Conservation (phyloP, 2,113 vertebrate species). For the Trichomycterus rosablanca region DNA sequence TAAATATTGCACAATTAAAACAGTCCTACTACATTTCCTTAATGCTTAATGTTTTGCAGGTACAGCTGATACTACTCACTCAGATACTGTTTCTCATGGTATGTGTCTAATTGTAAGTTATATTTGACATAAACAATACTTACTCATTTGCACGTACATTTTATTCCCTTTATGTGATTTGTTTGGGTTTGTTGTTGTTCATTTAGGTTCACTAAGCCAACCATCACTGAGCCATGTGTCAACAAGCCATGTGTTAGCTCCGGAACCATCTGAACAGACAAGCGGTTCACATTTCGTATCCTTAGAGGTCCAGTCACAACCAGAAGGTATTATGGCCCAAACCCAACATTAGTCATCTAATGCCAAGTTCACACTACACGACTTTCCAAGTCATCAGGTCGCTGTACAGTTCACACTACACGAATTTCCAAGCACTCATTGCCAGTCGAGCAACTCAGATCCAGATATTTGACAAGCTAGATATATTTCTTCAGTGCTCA, state of each 20-base stretch:
- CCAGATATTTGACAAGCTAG: too few relatives aligned
- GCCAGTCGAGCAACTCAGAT: too few relatives aligned
- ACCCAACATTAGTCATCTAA: not conserved
- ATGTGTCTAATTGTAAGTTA: slow-evolving; percentile 10
- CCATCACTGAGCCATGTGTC: slow-evolving; percentile 12
- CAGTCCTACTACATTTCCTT: not conserved
- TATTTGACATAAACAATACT: too few relatives aligned
- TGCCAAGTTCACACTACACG: too few relatives aligned
- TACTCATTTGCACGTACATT: too few relatives aligned
- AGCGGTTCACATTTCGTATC: slow-evolving; percentile 23
- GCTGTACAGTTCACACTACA: too few relatives aligned
- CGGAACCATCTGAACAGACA: not conserved
- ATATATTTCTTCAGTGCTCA: too few relatives aligned
- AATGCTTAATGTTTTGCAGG: slow-evolving; percentile 13
- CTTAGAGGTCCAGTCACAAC: slow-evolving; percentile 33
- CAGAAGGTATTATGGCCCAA: slow-evolving; percentile 28
- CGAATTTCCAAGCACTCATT: too few relatives aligned
- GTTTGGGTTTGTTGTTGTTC: too few relatives aligned
- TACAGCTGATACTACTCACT: slow-evolving; percentile 24
- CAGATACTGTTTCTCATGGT: slow-evolving; percentile 37
- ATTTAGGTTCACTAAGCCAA: slow-evolving; percentile 21
- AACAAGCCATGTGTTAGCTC: slow-evolving; percentile 14
- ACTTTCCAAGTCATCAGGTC: too few relatives aligned
- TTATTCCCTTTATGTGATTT: too few relatives aligned
- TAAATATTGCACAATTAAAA: too few relatives aligned